Percentiles rank a stretch among this genome's conserved stretches.
phyloP scores from a whole-genome alignment of 2,797 vertebrate species.

The Erpetoichthys calabaricus region DNA sequence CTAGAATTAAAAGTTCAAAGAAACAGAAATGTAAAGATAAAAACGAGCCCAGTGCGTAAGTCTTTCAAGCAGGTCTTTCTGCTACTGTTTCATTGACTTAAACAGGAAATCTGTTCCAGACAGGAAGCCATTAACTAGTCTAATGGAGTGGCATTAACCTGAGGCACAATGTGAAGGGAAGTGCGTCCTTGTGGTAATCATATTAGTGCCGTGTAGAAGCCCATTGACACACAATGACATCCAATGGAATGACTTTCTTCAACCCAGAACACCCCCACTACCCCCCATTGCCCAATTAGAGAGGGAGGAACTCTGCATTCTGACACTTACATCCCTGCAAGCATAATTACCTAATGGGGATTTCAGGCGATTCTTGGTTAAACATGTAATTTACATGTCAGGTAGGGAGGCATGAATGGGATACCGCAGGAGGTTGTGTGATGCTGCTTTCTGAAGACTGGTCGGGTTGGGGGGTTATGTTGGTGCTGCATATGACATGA shows the following conservation, averaged over 20 bases:
- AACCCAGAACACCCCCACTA: no score
- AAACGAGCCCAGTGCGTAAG: no score
- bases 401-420: no score
- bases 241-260: no score
- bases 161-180: conserved; percentile 25
- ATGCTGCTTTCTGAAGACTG: no score
- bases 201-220: conserved; percentile 24
- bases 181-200: conserved; percentile 29
- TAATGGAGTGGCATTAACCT: conserved; percentile 44
- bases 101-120: conserved; percentile 25
- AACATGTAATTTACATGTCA: no score
- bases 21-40: no score
- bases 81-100: conserved; percentile 24
- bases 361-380: background rate
- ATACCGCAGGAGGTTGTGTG: no score
- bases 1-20: no score
- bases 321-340: background rate
- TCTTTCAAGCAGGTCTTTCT: background rate
- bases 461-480: no score
- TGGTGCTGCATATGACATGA: no score
- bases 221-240: conserved; percentile 27
- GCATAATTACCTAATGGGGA: background rate
- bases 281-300: no score
- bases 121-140: conserved; percentile 35
- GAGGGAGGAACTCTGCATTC: background rate